Evolutionary conservation across 1,140 invertebrate species (phyloP).

Genomic region (Euura lappo): DNA sequence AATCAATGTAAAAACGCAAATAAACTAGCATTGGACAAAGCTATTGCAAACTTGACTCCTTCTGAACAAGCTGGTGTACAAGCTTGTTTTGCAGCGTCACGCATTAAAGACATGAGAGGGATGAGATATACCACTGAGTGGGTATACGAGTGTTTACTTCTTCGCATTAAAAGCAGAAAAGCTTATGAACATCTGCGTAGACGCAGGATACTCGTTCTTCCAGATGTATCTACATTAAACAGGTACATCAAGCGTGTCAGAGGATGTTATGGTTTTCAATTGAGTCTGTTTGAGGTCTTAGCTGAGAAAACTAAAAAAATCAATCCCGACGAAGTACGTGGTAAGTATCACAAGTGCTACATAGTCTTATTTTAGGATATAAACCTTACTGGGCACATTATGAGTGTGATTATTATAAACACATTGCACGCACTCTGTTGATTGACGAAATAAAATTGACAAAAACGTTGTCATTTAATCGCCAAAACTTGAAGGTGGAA

Average conservation of each 20-base stretch:
- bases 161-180: constrained; percentile 20
- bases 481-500: constrained; percentile 22
- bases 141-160: constrained; percentile 27
- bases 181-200: constrained; percentile 21
- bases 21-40: background rate
- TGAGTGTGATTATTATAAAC: background rate
- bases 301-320: background rate
- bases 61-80: constrained; percentile 19
- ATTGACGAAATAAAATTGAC: constrained; percentile 20
- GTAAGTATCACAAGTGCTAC: background rate
- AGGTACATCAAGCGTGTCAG: constrained; percentile 19
- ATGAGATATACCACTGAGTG: constrained; percentile 23
- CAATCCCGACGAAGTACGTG: background rate
- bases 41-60: constrained; percentile 12
- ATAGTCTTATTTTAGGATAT: background rate
- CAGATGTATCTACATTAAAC: constrained; percentile 21
- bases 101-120: constrained; percentile 4
- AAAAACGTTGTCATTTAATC: constrained; percentile 22
- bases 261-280: constrained; percentile 15
- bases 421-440: constrained; percentile 7
- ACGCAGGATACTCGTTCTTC: constrained; percentile 21
- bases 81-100: constrained; percentile 21
- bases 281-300: constrained; percentile 9
- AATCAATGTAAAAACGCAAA: no score
- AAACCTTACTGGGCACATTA: no score